These are phyloP conservation scores for Anser cygnoides DNA, from an alignment of 2,113 vertebrate genomes.

Conservation along the genomic window DNA sequence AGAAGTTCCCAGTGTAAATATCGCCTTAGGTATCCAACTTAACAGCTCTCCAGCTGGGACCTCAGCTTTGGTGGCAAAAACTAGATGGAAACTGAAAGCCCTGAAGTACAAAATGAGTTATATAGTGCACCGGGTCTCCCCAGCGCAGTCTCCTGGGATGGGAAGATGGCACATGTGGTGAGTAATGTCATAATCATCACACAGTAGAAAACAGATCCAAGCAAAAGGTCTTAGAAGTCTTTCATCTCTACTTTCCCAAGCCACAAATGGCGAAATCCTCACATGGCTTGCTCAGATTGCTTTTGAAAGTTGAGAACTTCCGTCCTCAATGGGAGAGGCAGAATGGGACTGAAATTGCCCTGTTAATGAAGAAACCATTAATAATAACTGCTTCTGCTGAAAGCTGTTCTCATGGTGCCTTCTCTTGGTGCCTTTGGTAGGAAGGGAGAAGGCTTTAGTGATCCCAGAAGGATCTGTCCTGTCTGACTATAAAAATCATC, in stretches of 20 bases:
- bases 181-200: slow-evolving; percentile 17
- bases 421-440: neutral
- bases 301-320: slow-evolving; percentile 52
- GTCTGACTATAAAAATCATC: neutral
- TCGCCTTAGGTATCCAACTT: neutral
- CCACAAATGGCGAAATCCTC: slow-evolving; percentile 4
- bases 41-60: neutral
- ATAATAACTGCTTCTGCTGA: neutral
- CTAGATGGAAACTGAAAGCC: neutral
- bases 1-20: neutral
- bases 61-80: neutral
- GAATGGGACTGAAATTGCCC: slow-evolving; percentile 1
- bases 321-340: neutral
- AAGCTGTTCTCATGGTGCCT: neutral
- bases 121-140: neutral
- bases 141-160: neutral
- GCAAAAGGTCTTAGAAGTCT: slow-evolving; percentile 24
- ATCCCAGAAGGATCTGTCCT: neutral
- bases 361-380: slow-evolving; percentile 33
- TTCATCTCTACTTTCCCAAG: slow-evolving; percentile 51
- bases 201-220: slow-evolving; percentile 3
- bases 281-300: neutral
- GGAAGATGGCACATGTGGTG: neutral
- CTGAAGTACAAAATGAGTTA: neutral
- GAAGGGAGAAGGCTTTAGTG: neutral